A percentile compares a stretch with the other conserved stretches of the same genome.
Evolutionary conservation across 2,113 vertebrate genomes (phyloP).

Genomic region (Psittacula cyanocephala): DNA sequence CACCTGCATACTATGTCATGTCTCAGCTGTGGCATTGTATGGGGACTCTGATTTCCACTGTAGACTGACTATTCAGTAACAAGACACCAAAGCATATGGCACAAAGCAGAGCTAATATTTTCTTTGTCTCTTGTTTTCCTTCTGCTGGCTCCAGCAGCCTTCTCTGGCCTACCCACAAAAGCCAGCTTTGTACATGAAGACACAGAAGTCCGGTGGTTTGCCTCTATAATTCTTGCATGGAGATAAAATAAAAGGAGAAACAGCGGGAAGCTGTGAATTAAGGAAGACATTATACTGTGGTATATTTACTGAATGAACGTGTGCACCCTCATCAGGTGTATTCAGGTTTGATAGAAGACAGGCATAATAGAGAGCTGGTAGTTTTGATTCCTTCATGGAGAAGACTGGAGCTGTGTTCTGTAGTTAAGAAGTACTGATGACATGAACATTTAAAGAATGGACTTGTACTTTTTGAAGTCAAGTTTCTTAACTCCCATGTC

Average conservation of each 20-base stretch:
- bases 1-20: neutral
- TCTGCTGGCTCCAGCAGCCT: neutral
- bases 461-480: neutral
- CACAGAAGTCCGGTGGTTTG: neutral
- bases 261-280: neutral
- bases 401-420: neutral
- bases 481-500: neutral
- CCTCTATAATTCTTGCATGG: neutral
- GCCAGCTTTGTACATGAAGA: neutral
- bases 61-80: neutral
- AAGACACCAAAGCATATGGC: neutral
- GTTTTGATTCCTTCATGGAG: neutral
- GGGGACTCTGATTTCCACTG: neutral
- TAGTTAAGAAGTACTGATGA: neutral
- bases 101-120: conserved; percentile 9
- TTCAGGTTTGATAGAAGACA: neutral
- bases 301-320: neutral
- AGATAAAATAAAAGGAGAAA: neutral
- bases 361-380: neutral
- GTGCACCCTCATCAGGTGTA: neutral
- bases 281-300: neutral
- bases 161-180: neutral
- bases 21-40: neutral
- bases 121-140: conserved; percentile 2
- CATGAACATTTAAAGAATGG: neutral